Base-by-base conservation (phyloP, 2,888 invertebrate genomes). In the Ligdia adustata region DNA sequence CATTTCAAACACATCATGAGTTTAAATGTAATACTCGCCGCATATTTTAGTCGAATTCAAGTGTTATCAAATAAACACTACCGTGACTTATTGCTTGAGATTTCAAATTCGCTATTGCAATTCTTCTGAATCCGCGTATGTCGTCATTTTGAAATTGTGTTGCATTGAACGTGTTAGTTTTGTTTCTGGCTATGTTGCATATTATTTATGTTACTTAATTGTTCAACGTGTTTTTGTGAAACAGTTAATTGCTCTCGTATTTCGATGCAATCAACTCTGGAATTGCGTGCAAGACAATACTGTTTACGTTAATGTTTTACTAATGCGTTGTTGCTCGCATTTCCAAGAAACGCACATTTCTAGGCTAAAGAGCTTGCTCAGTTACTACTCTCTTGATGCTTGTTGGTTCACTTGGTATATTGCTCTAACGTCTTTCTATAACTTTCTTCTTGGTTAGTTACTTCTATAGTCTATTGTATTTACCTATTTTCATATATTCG, bases 81-180 rank as follows among this genome's bases (percentile, higher is more conserved):
- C 51, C 51, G 51, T 46, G 41, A 32, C 38, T 37, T 46, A 46
- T 46, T 51, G 45, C 50, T 41, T 45, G 22, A 48, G 37, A 40
- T 46, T 51, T 51, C 28, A 33, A 51, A 27, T 24, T 22, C n/a
- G 22, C 18, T 41, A 31, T 41, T 45, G 45, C 39, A 37, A 42
- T 18, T 24, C 22, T 33, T 33, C 13, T 38, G 46, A 34, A 43
- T 38, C 38, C 48, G 42, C 35, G 28, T 39, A 34, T 46, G 42
- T 42, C 46, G 37, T 40, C 6, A 31, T 39, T 33, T 41, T 16
- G 37, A 37, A 45, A 45, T 34, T n/a, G n/a, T 39, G 29, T 45
- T 51, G 45, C 38, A 45, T 27, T 39, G 15, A 31, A 37, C 27
- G 37, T 42, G 20, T 42, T 43, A 38, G 20, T 38, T 47, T 29